Percentiles rank a stretch among this genome's conserved stretches.
phyloP scores from a whole-genome alignment of 2,888 invertebrate species.

The Lepidocyrtoides sp. region DNA sequence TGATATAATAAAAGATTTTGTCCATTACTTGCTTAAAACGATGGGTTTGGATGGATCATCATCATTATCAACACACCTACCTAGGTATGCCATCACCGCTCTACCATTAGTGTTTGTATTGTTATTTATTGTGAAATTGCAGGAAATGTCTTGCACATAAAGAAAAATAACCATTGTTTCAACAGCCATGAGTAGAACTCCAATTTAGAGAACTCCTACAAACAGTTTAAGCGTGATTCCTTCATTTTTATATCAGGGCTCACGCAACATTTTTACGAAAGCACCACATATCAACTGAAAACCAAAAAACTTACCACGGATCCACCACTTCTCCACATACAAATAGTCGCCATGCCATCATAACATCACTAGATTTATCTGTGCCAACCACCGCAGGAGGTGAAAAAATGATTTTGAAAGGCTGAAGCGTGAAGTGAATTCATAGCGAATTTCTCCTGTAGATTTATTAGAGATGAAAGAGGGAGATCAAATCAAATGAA shows the following conservation, averaged over 20 bases:
- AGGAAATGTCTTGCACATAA: constrained; percentile 47
- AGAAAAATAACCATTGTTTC: constrained; percentile 55
- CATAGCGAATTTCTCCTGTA: too few relatives aligned
- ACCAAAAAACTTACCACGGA: background rate
- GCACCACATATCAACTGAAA: background rate
- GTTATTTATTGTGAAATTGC: constrained; percentile 54
- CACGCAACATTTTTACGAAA: too few relatives aligned
- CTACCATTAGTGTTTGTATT: background rate
- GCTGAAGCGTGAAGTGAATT: too few relatives aligned
- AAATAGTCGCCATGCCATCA: background rate
- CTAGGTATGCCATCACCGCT: background rate
- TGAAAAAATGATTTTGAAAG: background rate
- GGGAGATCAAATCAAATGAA: too few relatives aligned
- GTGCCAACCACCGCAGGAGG: background rate
- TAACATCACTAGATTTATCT: background rate
- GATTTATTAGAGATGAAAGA: too few relatives aligned
- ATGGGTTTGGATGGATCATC: background rate
- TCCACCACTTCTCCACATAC: too few relatives aligned
- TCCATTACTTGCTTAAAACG: background rate
- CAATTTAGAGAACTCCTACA: background rate
- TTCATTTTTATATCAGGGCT: too few relatives aligned
- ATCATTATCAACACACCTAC: background rate
- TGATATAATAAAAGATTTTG: too few relatives aligned
- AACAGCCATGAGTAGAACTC: background rate
- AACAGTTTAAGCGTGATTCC: background rate